Evolutionary conservation across 1,140 invertebrate species (phyloP).

Genomic region (Neuroterus valhalla): DNA sequence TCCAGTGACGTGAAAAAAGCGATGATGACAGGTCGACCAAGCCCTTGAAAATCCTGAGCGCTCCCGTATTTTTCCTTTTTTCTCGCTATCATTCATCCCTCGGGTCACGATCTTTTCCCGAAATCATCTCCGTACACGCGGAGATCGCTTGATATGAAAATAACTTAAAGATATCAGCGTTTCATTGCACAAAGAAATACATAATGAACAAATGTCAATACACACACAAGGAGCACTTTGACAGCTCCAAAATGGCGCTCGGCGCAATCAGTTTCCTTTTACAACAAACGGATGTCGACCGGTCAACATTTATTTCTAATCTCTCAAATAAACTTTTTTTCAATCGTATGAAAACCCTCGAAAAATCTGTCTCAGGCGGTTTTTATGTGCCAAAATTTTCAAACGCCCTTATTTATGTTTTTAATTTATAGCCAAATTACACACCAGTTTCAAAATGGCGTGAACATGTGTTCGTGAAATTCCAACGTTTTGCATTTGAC

Average conservation of each 20-base stretch:
- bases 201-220: constrained; percentile 24
- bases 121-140: constrained; percentile 7
- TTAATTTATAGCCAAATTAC: constrained; percentile 7
- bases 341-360: neutral
- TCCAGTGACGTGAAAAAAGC: constrained; percentile 12
- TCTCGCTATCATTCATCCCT: constrained; percentile 7
- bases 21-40: constrained; percentile 9
- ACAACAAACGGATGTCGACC: neutral
- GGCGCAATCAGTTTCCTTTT: neutral
- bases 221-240: constrained; percentile 44
- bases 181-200: constrained; percentile 29
- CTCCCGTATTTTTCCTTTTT: constrained; percentile 2
- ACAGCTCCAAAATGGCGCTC: constrained; percentile 63
- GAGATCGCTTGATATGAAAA: constrained; percentile 22
- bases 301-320: constrained; percentile 5
- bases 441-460: constrained; percentile 59
- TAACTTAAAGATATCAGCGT: constrained; percentile 10
- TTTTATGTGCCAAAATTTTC: neutral
- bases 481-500: constrained; percentile 45
- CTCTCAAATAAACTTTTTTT: neutral
- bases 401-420: neutral
- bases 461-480: constrained; percentile 56
- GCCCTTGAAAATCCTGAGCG: constrained; percentile 4
- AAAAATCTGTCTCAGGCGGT: neutral
- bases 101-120: neutral